These are phyloP conservation scores for Gonioctena quinquepunctata DNA, from an alignment of 1,140 invertebrate genomes.

Conservation along the genomic window DNA sequence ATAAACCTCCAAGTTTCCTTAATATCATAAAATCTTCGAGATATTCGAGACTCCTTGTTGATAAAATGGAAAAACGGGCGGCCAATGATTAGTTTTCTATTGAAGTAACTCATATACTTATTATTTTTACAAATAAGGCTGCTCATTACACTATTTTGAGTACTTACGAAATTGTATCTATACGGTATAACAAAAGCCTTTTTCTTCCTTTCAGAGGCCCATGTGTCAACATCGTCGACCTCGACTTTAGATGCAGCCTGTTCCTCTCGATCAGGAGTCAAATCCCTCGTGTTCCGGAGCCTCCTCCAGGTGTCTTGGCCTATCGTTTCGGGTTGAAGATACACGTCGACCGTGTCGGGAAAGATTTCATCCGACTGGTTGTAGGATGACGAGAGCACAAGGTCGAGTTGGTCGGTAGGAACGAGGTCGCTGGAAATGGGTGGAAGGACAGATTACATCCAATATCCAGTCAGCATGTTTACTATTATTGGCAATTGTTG, in stretches of 20 bases:
- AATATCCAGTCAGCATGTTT: too few relatives aligned
- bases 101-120: too few relatives aligned
- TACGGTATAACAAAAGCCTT: conserved; percentile 24
- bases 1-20: too few relatives aligned
- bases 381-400: conserved; percentile 63
- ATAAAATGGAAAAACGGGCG: too few relatives aligned
- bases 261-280: conserved; percentile 51
- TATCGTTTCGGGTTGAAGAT: conserved; percentile 63
- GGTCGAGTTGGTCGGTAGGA: conserved; percentile 65
- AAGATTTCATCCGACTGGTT: conserved; percentile 64
- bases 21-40: too few relatives aligned
- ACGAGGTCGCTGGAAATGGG: conserved; percentile 52
- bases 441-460: too few relatives aligned
- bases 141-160: too few relatives aligned
- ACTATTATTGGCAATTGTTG: too few relatives aligned
- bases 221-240: neutral
- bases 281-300: conserved; percentile 62
- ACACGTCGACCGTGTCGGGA: conserved; percentile 62
- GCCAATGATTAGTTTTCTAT: too few relatives aligned
- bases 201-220: neutral
- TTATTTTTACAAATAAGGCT: too few relatives aligned
- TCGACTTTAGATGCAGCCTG: conserved; percentile 3
- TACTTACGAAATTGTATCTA: conserved; percentile 40
- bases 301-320: conserved; percentile 60
- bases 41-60: too few relatives aligned